Base-by-base conservation (phyloP, 1,140 invertebrate genomes). In the Pissodes strobi region DNA sequence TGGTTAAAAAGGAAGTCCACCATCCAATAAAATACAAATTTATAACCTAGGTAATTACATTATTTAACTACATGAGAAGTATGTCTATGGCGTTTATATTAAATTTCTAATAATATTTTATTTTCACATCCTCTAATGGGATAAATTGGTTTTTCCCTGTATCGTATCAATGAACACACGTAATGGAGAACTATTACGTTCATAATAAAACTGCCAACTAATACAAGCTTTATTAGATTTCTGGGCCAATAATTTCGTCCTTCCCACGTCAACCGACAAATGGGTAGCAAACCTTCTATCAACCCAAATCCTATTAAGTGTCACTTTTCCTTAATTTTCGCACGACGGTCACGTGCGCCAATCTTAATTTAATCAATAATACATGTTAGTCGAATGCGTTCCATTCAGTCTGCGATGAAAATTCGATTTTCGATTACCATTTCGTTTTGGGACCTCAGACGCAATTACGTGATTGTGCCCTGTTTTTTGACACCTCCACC, bases 351-450 rank as follows among this genome's bases (percentile, higher is more conserved):
- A 63, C 60, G 60, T 56, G 52, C 21, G 6, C 15, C 15, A 13
- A 9, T 56, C 49, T 51, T 63, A 63, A 63, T 63, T 63, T 55
- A 63, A 63, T 61, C 58, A 61, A 61, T 61, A 61, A 51, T 63
- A 46, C 49, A 53, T 48, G 60, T 13, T 46, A 52, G 23, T 37
- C 15, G 49, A 63, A 55, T 55, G 23, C 41, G 51, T 22, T 34
- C 21, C 49, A 55, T 56, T 53, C 52, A 41, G 18, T 52, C 21
- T 12, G n/a, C 18, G n/a, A 34, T 21, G 15, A 51, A 60, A 49
- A 60, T 62, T 60, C 46, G 57, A 49, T 60, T 60, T 62, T 62
- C 48, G 59, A 52, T 52, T 62, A 62, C 34, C 27, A 30, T 41
- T 43, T 15, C 19, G 25, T 48, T 27, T 10, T 30, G 41, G 13